A percentile compares a stretch with the other conserved stretches of the same genome.
Evolutionary conservation across 2,113 vertebrate species (phyloP).

Genomic region (Syngnathus typhle): DNA sequence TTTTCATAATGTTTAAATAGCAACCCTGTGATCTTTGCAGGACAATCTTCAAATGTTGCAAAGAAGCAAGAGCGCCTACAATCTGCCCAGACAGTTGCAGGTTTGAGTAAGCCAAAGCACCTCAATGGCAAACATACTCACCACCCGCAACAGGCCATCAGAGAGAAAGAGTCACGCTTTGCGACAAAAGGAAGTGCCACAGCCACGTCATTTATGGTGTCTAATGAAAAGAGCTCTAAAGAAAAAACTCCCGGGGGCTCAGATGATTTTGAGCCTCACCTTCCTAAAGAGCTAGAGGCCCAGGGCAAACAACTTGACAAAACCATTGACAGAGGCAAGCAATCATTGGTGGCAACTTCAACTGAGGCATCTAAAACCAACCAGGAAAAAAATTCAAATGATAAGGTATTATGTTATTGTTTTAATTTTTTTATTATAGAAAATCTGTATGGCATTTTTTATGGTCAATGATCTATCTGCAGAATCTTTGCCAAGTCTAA

Average conservation of each 20-base stretch:
- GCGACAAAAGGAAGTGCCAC: not conserved
- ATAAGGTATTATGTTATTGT: not conserved
- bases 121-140: constrained; percentile 49
- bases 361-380: constrained; percentile 25
- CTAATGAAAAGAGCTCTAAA: not conserved
- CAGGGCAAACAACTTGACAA: constrained; percentile 1
- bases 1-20: not conserved
- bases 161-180: constrained; percentile 27
- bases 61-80: constrained; percentile 10
- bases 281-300: constrained; percentile 12
- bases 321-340: constrained; percentile 18
- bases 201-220: constrained; percentile 1
- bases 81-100: constrained; percentile 21
- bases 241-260: constrained; percentile 3
- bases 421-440: not conserved
- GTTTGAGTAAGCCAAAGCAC: constrained; percentile 37
- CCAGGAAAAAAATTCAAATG: constrained; percentile 9
- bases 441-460: too few species aligned
- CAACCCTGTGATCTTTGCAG: constrained; percentile 9
- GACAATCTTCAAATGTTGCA: not conserved
- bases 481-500: too few species aligned
- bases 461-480: too few species aligned
- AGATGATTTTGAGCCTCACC: not conserved
- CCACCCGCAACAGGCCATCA: constrained; percentile 48
- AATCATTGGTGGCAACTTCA: constrained; percentile 1